Evolutionary conservation across 2,888 invertebrate species (phyloP).

Genomic region (Eudiplozoon nipponicum): DNA sequence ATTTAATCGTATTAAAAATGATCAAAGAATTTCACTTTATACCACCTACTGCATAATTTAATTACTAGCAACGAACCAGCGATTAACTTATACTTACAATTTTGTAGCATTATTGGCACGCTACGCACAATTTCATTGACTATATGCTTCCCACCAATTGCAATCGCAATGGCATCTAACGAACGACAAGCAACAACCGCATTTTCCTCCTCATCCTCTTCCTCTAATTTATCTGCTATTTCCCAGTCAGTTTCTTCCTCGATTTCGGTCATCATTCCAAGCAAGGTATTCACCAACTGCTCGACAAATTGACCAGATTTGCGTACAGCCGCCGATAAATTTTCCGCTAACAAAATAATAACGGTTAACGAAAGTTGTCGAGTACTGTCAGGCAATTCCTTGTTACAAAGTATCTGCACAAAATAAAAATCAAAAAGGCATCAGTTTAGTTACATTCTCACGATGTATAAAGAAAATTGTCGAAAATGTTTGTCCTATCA

Average conservation of each 20-base stretch:
- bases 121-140: conserved; percentile 52
- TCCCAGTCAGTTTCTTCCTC: conserved; percentile 33
- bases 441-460: too few relatives aligned
- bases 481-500: too few relatives aligned
- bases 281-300: conserved; percentile 1
- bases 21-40: too few relatives aligned
- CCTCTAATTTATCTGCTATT: conserved; percentile 44
- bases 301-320: conserved; percentile 38
- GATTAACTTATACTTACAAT: too few relatives aligned
- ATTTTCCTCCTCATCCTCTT: conserved; percentile 30
- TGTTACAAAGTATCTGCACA: too few relatives aligned
- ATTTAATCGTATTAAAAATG: too few relatives aligned
- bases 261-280: conserved; percentile 24
- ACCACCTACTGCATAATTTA: too few relatives aligned
- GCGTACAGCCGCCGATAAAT: conserved; percentile 72
- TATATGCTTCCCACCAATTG: conserved; percentile 64
- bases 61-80: too few relatives aligned
- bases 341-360: conserved; percentile 51
- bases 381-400: too few relatives aligned
- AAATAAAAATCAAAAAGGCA: too few relatives aligned
- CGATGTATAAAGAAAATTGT: too few relatives aligned
- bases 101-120: conserved; percentile 53
- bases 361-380: conserved; percentile 63
- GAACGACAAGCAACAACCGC: conserved; percentile 79
- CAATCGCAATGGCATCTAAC: conserved; percentile 77